Conservation (phyloP, 2,113 vertebrate genomes). For the Equus quagga region DNA sequence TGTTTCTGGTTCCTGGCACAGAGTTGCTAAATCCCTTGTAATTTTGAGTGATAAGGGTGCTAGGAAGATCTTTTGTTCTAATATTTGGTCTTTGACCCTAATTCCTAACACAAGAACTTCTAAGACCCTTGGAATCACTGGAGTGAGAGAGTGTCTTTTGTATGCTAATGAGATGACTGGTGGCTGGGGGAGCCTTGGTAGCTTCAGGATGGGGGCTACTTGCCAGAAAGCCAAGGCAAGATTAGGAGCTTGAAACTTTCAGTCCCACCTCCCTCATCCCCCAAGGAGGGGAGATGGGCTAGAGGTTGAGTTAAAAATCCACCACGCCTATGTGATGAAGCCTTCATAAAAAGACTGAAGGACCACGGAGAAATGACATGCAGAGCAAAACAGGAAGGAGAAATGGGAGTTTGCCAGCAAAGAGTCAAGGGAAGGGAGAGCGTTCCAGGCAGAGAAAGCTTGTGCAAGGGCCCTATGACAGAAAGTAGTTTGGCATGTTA, state of each 20-base stretch:
- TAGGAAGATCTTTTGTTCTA: neutral
- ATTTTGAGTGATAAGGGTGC: neutral
- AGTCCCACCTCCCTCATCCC: neutral
- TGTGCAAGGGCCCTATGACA: neutral
- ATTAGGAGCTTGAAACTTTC: neutral
- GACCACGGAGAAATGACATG: neutral
- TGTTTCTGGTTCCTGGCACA: neutral
- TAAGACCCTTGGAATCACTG: neutral
- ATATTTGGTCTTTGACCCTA: neutral
- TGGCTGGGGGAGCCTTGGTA: neutral
- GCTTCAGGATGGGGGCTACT: neutral
- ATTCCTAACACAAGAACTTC: neutral
- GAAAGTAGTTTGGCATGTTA: neutral
- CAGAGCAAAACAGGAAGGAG: neutral
- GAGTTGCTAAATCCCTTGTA: neutral
- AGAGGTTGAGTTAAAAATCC: neutral
- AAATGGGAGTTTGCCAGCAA: neutral
- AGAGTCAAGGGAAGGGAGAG: neutral
- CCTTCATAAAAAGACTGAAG: neutral
- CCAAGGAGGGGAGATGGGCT: neutral
- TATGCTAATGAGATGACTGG: neutral
- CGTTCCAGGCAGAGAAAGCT: neutral
- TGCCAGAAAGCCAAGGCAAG: neutral
- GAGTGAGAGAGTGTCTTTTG: neutral
- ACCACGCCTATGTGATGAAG: neutral